Base-by-base conservation (phyloP, 2,888 invertebrate genomes). In the Dynastes hyllus region DNA sequence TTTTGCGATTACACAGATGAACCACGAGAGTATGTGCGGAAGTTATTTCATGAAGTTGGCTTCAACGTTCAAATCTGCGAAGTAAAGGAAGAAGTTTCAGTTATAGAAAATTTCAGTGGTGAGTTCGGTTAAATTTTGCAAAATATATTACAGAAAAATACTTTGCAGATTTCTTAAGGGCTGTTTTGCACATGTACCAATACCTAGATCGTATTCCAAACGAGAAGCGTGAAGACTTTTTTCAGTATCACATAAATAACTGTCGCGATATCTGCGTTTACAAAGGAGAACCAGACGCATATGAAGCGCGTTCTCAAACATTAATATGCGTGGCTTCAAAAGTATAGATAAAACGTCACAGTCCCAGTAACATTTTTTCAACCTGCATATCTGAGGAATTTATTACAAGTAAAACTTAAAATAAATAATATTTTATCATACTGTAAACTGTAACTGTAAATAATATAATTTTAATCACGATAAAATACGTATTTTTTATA, bases 1-100 rank as follows among this genome's bases (percentile, higher is more conserved):
- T 69, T 69, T 29, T 22, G n/a, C 8, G 55, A 71, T 55, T 71
- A 71, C n/a, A 71, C 71, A 6, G 2, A 55, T 6, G 22, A 71
- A 29, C 71, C 71, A 1, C n/a, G 0, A 8, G 40, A 16, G 55
- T 71, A 55, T 55, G 13, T 71, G 1, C 32, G 22, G 32, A 55
- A 71, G 32, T 32, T 32, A 32, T 32, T 32, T 32, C 32, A 32
- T 5, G 37, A 71, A 2, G 8, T 16, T 5, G 71, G 71, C 6
- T 71, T 71, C 16, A n/a, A 71, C 9, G 40, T 45, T 6, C 40
- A 45, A 45, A 1, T 45, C 4, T 45, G 40, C 8, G 32, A 32
- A 32, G 32, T 32, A 4, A 32, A 32, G 32, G 32, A 32, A 32
- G 32, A 45, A 4, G 9, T 45, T 8, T 45, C 40, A 45, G 4